Base-by-base conservation (phyloP, 2,113 vertebrate genomes). In the Varanus komodoensis region DNA sequence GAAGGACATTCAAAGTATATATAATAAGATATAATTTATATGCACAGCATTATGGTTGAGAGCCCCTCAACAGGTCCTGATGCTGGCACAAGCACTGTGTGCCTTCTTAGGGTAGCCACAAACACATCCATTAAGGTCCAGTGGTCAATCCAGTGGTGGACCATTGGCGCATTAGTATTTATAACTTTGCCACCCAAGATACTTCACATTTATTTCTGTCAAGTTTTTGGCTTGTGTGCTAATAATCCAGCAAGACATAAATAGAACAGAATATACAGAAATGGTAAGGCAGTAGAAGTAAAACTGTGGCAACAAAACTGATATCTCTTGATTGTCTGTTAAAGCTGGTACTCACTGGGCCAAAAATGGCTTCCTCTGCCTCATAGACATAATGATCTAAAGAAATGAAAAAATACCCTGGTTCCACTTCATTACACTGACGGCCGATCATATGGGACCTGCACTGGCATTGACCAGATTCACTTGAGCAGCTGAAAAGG, bases 341-440 rank as follows among this genome's bases (percentile, higher is more conserved):
- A 67, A 29, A 68, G 7, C 32, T 50, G 77, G 69, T 91, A 98
- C 99, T 98, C 95, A 99, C 99, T 0, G 98, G 99, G 90, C 98
- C 99, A 91, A 99, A 97, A 61, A 84, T 96, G 91, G 98, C 98
- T 32, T 99, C 98, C 93, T 99, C 99, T 0, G 99, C 99, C 92
- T 99, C 99, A 0, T 99, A 99, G 90, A 98, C 98, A 96, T 99
- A 99, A 96, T 99, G 98, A 93, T 99, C 99, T 61, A 99, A 96
- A 8, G 98, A 98, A 69, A 98, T 97, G 90, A 99, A 99, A 96
- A 98, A 99, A 95, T 98, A 99, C 2, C 99, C 99, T 5, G 99
- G 98, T 86, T 99, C 98, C 79, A 99, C 98, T 94, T 99, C 98
- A 69, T 97, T 97, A 91, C 99, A 99, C 92, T 98, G 98, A 11